Conservation (phyloP, 2,113 vertebrate species). For the Edolisoma coerulescens region DNA sequence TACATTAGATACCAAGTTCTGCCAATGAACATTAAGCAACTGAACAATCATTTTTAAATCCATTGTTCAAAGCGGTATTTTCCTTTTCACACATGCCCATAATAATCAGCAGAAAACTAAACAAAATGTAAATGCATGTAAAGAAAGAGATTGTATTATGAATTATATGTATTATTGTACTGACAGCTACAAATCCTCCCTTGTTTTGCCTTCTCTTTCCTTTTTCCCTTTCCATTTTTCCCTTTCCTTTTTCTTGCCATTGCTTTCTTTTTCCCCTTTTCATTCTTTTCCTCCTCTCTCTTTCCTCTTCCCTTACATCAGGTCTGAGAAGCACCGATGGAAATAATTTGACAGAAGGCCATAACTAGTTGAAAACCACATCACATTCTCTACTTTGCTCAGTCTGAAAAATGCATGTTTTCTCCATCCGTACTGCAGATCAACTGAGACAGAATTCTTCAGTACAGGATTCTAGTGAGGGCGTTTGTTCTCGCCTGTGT, state of each 20-base stretch:
- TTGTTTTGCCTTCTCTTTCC: not conserved
- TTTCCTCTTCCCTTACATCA: not conserved
- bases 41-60: not conserved
- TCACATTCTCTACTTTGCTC: not conserved
- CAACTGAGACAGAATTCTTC: not conserved
- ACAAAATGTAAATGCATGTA: not conserved
- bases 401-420: not conserved
- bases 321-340: not conserved
- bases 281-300: not conserved
- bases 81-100: not conserved
- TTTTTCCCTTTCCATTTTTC: not conserved
- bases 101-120: not conserved
- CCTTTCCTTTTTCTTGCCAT: too few species aligned
- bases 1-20: not conserved
- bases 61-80: not conserved
- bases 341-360: not conserved
- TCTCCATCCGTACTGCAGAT: fast-evolving
- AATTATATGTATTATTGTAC: not conserved
- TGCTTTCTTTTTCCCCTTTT: not conserved
- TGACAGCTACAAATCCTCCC: not conserved
- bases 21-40: not conserved
- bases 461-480: not conserved
- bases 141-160: not conserved
- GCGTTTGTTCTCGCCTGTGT: fast-evolving
- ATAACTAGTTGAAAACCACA: fast-evolving